phyloP scores from a whole-genome alignment of 2,113 vertebrate species.

The Toxotes jaculatrix region DNA sequence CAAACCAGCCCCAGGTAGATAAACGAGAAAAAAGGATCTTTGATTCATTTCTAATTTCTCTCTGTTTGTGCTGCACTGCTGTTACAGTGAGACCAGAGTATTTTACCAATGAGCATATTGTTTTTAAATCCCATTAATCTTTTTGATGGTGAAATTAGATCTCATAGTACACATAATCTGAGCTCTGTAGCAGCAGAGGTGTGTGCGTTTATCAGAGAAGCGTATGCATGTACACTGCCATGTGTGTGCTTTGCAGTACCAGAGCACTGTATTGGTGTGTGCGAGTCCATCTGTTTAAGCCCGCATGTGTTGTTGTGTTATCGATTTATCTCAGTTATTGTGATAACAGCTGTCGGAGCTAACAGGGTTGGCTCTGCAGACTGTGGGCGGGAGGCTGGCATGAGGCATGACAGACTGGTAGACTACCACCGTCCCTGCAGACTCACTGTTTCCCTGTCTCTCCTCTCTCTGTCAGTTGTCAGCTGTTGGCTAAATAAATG shows the following conservation, averaged over 20 bases:
- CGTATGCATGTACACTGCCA: background rate
- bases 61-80: background rate
- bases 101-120: constrained; percentile 12
- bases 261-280: background rate
- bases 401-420: constrained; percentile 51
- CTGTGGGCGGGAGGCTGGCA: constrained; percentile 57
- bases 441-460: constrained; percentile 27
- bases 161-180: background rate
- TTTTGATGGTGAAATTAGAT: constrained; percentile 42
- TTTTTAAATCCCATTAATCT: constrained; percentile 45
- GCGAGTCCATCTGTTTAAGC: constrained; percentile 47
- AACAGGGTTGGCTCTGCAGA: constrained; percentile 60
- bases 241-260: constrained; percentile 19
- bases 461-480: constrained; percentile 40
- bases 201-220: constrained; percentile 2
- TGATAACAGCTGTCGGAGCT: constrained; percentile 71
- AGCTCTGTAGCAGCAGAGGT: constrained; percentile 8
- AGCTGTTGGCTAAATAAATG: constrained; percentile 47
- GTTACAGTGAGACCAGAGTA: background rate
- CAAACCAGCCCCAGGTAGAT: background rate
- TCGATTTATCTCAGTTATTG: constrained; percentile 73
- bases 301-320: constrained; percentile 49
- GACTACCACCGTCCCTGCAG: constrained; percentile 46
- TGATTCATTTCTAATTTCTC: background rate
- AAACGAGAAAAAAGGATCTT: background rate